Evolutionary conservation across 53 echinoderm and acorn worm genomes (phyloP), one percentile per base, ranked within the genome.

Genomic region (Arbacia lixula): DNA sequence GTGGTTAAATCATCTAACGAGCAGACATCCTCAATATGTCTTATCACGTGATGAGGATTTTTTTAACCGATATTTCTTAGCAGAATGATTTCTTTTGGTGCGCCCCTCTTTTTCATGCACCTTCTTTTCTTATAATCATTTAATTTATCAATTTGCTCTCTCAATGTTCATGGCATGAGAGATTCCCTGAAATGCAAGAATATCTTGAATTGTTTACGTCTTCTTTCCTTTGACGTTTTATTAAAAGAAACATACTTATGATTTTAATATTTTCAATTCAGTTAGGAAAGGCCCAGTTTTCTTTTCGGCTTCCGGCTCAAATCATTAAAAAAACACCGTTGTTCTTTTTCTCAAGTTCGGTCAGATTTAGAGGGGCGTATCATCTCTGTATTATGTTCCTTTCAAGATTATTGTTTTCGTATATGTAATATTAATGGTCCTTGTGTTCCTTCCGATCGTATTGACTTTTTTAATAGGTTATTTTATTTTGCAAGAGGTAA

Each of bases 211-310:
- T 78, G 5, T n/a, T 60, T 78, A 5, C 11, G 3, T 12, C 9
- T 78, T 26, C 40, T 80, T 41, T 4, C 62, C n/a, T 76, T 76
- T 76, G 76, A 76, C 55, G 6, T 76, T n/a, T 19, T 76, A 17
- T 55, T 76, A n/a, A 22, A 55, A 9, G 55, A 76, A 36, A 22
- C 5, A 22, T 1, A 32, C 36, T 2, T 33, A 6, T 20, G 76
- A 77, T 56, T 36, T 77, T 1, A 3, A 57, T 2, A 24, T 25
- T 24, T 57, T 77, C 21, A 77, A 77, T 20, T 34, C 34, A 6
- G n/a, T 53, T 76, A 55, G 76, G 76, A 76, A 76, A 9, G 76
- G 76, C 5, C 42, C 79, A n/a, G 60, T 78, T 2, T 78, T 78
- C 24, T 28, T 12, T 60, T 78, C 79, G 2, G 17, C 79, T 10